Conservation (phyloP, 2,888 invertebrate genomes). For the Nomada hirtipes region DNA sequence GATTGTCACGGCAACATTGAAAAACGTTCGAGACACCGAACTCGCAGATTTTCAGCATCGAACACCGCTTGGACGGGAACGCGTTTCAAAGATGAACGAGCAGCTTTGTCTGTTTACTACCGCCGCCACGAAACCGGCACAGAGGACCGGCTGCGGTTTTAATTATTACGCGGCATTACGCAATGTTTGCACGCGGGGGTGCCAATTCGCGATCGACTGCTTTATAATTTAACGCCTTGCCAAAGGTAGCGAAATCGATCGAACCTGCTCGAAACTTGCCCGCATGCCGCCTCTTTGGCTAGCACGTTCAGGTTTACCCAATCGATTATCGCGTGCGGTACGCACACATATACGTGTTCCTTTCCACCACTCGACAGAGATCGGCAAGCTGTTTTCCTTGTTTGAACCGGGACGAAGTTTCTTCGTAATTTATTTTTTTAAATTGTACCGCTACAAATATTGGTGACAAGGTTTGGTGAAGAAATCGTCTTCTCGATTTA, state of each 20-base stretch:
- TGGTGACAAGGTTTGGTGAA: too few relatives aligned
- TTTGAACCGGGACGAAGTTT: not conserved
- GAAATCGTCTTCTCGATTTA: too few relatives aligned
- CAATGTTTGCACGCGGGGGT: slow-evolving; percentile 35
- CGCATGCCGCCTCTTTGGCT: not conserved
- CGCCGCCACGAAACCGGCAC: slow-evolving; percentile 1
- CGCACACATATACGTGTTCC: not conserved
- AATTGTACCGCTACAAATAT: not conserved
- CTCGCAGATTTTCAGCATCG: not conserved
- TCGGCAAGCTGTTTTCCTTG: not conserved
- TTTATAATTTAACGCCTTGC: slow-evolving; percentile 47
- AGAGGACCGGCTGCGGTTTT: slow-evolving; percentile 30
- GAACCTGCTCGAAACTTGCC: not conserved
- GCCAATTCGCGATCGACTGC: slow-evolving; percentile 34
- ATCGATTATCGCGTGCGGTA: slow-evolving; percentile 14
- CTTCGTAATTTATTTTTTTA: not conserved
- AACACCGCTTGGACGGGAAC: not conserved
- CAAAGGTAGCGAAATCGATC: slow-evolving; percentile 14
- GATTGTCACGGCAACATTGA: not conserved
- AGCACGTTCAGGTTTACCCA: not conserved
- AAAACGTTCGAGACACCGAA: not conserved
- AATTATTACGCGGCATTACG: slow-evolving; percentile 52
- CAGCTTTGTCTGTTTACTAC: slow-evolving; percentile 20
- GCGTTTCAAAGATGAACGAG: slow-evolving; percentile 1
- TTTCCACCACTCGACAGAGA: not conserved